Conservation (phyloP, 2,888 invertebrate genomes). For the Amphiduros pacificus region DNA sequence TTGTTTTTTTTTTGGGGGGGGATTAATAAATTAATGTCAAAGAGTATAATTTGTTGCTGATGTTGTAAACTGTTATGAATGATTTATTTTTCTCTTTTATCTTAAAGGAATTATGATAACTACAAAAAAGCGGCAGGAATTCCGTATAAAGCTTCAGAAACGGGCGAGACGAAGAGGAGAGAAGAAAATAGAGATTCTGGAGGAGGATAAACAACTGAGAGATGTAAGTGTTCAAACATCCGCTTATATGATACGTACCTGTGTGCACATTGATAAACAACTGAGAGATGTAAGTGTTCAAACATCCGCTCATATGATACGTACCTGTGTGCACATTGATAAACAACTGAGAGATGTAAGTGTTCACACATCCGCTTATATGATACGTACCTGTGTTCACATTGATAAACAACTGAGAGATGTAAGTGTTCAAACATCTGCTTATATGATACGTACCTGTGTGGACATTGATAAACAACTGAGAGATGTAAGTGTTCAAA, state of each 20-base stretch:
- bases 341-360: slow-evolving; percentile 20
- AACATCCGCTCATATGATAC: no score
- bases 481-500: no score
- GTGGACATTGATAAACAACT: no score
- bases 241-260: no score
- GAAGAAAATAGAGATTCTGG: slow-evolving; percentile 21
- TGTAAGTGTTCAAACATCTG: slow-evolving; percentile 19
- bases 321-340: no score
- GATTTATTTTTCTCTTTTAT: neutral
- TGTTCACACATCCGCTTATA: no score
- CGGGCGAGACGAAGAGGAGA: slow-evolving; percentile 24
- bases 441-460: no score
- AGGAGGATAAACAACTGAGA: slow-evolving; percentile 20
- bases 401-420: slow-evolving; percentile 19
- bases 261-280: no score
- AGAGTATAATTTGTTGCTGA: neutral
- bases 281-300: slow-evolving; percentile 15
- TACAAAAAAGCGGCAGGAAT: slow-evolving; percentile 27
- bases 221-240: slow-evolving; percentile 19
- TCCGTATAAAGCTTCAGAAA: slow-evolving; percentile 26
- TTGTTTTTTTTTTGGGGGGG: no score
- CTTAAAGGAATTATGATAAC: slow-evolving; percentile 24
- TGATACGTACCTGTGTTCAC: no score
- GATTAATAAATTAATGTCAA: no score
- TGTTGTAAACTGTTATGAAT: neutral